These are phyloP conservation scores for Theocolax elegans DNA, from an alignment of 1,140 invertebrate species.

Conservation along the genomic window DNA sequence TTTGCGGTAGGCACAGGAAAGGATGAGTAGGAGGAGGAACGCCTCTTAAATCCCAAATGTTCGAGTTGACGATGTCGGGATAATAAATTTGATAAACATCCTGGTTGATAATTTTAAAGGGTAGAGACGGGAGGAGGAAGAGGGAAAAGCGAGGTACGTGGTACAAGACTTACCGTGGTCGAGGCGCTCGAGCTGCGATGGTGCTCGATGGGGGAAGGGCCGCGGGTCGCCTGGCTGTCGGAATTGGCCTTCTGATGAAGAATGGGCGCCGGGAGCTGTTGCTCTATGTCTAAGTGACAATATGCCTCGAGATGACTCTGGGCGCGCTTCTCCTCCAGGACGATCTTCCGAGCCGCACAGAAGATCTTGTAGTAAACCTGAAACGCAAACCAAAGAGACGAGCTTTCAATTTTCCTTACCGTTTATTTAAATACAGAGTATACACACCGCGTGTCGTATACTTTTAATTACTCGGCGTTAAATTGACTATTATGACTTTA, in stretches of 20 bases:
- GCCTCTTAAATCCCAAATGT: too few species aligned
- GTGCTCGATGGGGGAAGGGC: constrained; percentile 58
- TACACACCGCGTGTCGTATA: too few species aligned
- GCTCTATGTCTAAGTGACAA: constrained; percentile 75
- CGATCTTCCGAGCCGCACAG: constrained; percentile 83
- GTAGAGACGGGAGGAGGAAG: too few species aligned
- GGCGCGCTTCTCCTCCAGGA: constrained; percentile 85
- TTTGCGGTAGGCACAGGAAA: too few species aligned
- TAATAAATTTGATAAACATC: too few species aligned
- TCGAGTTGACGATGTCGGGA: too few species aligned
- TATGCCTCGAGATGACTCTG: constrained; percentile 84
- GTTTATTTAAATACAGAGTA: too few species aligned
- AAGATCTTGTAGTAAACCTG: constrained; percentile 91
- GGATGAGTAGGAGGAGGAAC: too few species aligned
- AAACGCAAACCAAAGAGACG: not conserved
- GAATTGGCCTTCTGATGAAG: constrained; percentile 58
- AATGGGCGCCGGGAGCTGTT: constrained; percentile 52
- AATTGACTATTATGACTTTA: too few species aligned
- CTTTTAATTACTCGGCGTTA: too few species aligned
- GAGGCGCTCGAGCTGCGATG: constrained; percentile 66
- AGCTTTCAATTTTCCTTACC: not conserved
- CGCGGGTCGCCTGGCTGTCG: constrained; percentile 55
- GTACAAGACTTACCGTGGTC: constrained; percentile 65
- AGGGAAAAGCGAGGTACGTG: too few species aligned
- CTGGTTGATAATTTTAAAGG: too few species aligned